Evolutionary conservation across 30 jellyfish, hydroid and myxozoan species (phyloP), one percentile per base, ranked within the genome.

Genomic region (Hydractinia symbiolongicarpus): DNA sequence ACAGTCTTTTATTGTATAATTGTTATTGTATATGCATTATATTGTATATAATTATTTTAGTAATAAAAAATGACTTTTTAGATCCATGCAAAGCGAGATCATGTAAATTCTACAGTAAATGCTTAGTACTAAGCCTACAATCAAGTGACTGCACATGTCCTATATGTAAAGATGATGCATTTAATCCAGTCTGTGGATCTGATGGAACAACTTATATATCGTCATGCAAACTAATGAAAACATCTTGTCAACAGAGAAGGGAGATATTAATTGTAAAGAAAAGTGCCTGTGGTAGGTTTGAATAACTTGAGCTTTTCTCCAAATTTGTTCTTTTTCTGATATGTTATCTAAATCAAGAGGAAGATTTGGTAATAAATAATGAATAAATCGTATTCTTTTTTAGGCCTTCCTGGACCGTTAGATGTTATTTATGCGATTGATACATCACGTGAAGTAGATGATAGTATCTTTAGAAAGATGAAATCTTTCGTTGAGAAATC

Each of bases 61-160:
- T 30, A 30, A 67, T 21, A 5, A 53, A 9, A 61, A 60, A 1
- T 13, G 17, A 13, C 17, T 72, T 8, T 72, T 72, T 72, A 72
- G 81, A 72, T 72, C 44, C 44, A 72, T 72, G 81, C 61, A 50
- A 19, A 61, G 7, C 56, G 4, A 30, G 0, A 17, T 9, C 44
- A 8, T 72, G 81, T 72, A 50, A 50, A 50, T 72, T 72, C 53
- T 4, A 50, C 53, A 21, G 62, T 8, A 72, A 50, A 30, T 72
- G 81, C 53, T 21, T 72, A 17, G 60, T 21, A 19, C 81, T 57
- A 1, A 21, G 62, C 81, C 95, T 61, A 86, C 66, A 67, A 7
- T 68, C 66, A 20, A 85, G 69, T 84, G 93, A 30, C 56, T 90
- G 97, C 73, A 67, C 77, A 6, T 90, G 97, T 64, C 95, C 92